phyloP scores from a whole-genome alignment of 2,113 vertebrate species.

The Lontra canadensis region DNA sequence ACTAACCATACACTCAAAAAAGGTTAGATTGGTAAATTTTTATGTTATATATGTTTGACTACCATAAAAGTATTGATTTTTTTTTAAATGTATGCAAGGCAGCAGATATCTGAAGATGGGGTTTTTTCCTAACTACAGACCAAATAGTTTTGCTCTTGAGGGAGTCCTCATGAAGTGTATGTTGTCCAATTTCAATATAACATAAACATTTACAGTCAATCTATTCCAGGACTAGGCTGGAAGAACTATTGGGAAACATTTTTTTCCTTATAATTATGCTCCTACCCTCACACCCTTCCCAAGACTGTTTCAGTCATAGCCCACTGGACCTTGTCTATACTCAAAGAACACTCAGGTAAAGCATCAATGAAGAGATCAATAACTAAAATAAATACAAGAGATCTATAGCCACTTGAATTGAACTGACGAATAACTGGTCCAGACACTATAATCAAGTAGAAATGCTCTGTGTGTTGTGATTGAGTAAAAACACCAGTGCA shows the following conservation, averaged over 20 bases:
- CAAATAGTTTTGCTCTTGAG: background rate
- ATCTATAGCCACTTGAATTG: background rate
- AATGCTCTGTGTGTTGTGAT: background rate
- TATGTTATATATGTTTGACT: background rate
- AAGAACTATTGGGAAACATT: background rate
- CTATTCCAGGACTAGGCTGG: background rate
- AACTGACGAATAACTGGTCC: background rate
- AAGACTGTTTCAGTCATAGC: background rate
- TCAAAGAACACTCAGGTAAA: background rate
- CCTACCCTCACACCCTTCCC: accelerated
- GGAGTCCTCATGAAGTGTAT: background rate
- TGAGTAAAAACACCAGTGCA: background rate
- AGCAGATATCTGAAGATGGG: background rate
- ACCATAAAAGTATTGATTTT: background rate
- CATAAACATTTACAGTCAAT: background rate
- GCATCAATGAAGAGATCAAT: background rate
- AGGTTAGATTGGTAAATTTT: background rate
- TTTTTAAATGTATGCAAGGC: background rate
- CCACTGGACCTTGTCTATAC: background rate
- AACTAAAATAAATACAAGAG: conserved; percentile 25
- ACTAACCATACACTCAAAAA: background rate
- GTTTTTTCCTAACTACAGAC: background rate
- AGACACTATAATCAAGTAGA: background rate
- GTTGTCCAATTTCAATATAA: background rate
- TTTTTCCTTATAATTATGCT: background rate